Conservation (phyloP, 2,113 vertebrate genomes). For the Lepisosteus oculatus region DNA sequence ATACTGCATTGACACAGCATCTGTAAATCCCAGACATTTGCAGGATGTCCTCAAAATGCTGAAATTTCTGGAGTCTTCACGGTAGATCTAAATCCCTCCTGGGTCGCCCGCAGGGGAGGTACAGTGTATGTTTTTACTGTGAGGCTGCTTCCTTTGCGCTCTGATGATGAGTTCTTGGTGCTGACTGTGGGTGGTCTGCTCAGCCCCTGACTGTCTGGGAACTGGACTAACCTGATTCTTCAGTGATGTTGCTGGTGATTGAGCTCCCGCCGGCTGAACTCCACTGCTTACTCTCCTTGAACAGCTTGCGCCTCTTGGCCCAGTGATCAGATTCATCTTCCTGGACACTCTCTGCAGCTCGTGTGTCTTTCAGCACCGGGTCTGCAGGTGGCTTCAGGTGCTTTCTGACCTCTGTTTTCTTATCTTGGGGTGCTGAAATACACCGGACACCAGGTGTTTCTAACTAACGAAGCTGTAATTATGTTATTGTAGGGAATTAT, state of each 20-base stretch:
- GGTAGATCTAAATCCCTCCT: too few relatives aligned
- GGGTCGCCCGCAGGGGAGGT: too few relatives aligned
- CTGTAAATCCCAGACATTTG: too few relatives aligned
- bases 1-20: too few relatives aligned
- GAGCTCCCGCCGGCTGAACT: conserved; percentile 77
- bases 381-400: conserved; percentile 55
- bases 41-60: too few relatives aligned
- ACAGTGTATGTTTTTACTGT: too few relatives aligned
- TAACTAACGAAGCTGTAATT: too few relatives aligned
- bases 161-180: too few relatives aligned
- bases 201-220: conserved; percentile 12
- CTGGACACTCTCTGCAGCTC: conserved; percentile 47
- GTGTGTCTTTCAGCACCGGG: conserved; percentile 50
- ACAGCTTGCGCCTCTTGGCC: conserved; percentile 77
- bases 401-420: conserved; percentile 59
- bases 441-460: conserved; percentile 5
- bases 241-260: conserved; percentile 76
- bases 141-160: too few relatives aligned
- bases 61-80: too few relatives aligned
- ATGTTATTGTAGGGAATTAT: too few relatives aligned
- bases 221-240: conserved; percentile 72
- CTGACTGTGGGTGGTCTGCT: background rate
- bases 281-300: conserved; percentile 76
- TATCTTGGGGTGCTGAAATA: conserved; percentile 33
- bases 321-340: conserved; percentile 73